Evolutionary conservation across 2,797 vertebrate genomes (phyloP).

Genomic region (Petrocephalus schoutedeni): DNA sequence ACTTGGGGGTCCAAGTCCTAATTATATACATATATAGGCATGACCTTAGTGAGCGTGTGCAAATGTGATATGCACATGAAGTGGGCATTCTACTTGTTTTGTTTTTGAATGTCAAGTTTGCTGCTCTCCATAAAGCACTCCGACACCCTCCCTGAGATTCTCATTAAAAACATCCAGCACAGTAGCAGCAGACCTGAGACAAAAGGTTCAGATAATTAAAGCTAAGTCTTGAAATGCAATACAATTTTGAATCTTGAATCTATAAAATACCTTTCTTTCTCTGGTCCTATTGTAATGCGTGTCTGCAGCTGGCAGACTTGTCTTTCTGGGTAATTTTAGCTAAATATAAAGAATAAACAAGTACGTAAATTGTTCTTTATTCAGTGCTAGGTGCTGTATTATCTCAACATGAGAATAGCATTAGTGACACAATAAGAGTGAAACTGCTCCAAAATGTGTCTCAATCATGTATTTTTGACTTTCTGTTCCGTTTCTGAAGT

Average conservation of each 20-base stretch:
- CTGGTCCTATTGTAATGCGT: slow-evolving; percentile 34
- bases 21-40: slow-evolving; percentile 5
- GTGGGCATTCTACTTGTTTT: slow-evolving; percentile 14
- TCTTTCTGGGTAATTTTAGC: slow-evolving; percentile 53
- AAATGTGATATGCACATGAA: background rate
- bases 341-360: slow-evolving; percentile 52
- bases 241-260: slow-evolving; percentile 38
- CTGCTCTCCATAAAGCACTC: slow-evolving; percentile 5
- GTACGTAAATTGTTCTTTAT: slow-evolving; percentile 60
- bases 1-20: background rate
- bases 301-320: slow-evolving; percentile 53
- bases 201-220: slow-evolving; percentile 55
- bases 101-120: slow-evolving; percentile 14
- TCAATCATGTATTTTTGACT: slow-evolving; percentile 40
- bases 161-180: slow-evolving; percentile 40
- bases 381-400: slow-evolving; percentile 49
- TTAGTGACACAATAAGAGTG: slow-evolving; percentile 50
- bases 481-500: slow-evolving; percentile 22
- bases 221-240: slow-evolving; percentile 50
- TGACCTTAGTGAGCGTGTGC: background rate
- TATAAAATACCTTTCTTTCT: slow-evolving; percentile 33
- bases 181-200: slow-evolving; percentile 40
- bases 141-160: slow-evolving; percentile 19
- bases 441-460: slow-evolving; percentile 51
- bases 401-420: slow-evolving; percentile 57